Evolutionary conservation across 2,797 vertebrate species (phyloP), one percentile per base, ranked within the genome.

Genomic region (Anniella stebbinsi): DNA sequence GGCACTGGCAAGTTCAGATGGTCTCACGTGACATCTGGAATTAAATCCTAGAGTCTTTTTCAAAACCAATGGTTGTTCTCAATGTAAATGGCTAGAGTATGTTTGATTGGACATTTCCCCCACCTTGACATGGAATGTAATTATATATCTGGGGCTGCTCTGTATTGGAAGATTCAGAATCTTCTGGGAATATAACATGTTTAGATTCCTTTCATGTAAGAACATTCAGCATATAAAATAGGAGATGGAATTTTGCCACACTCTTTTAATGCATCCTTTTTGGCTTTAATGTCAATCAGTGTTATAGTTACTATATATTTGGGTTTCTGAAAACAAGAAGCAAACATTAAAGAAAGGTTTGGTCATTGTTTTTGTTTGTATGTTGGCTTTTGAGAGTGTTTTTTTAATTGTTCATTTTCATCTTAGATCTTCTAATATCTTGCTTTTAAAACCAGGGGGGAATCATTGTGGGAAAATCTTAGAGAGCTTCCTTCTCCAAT

Each of bases 391-490:
- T 60, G 25, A 45, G 38, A 67, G 9, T n/a, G 33, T 15, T 15
- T 72, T 72, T 72, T 30, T 72, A 8, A 41, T 75, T 21, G 72
- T 75, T 38, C 90, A 83, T 82, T 76, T 86, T 88, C 25, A 25
- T 63, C 17, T 41, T 93, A 93, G 88, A 67, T 80, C 88, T 92
- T 88, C 73, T 0, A 0, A 88, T 92, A 12, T 92, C 89, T 91
- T 78, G 80, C 80, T 75, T 91, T 92, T 94, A 30, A 87, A 94
- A 66, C 25, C 36, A 45, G 1, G 41, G 38, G 89, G 90, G 93
- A 95, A 92, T 87, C 93, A 94, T 82, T 90, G 82, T 80, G 91
- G 92, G 92, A 92, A 92, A 89, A 92, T 48, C 25, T 63, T 63
- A 63, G 18, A 63, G 18, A 63, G 60, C 60, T 15, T 57, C 12